These are phyloP conservation scores for Bhutanitis thaidina DNA, from an alignment of 2,888 invertebrate genomes.

Conservation along the genomic window DNA sequence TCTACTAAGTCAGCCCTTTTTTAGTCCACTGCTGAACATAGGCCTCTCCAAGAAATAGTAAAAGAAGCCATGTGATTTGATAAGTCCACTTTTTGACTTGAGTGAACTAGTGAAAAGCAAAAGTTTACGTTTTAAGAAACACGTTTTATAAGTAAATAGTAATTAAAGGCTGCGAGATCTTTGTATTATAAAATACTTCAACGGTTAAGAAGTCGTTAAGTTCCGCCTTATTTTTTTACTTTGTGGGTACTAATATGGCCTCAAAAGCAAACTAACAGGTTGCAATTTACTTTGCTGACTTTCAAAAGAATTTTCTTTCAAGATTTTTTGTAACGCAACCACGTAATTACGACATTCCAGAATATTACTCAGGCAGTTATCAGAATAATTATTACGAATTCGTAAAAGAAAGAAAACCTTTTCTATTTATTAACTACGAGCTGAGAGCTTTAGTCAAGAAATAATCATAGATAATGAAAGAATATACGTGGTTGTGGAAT, in stretches of 20 bases:
- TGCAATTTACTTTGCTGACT: constrained; percentile 34
- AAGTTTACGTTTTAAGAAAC: too few species aligned
- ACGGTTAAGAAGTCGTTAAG: constrained; percentile 33
- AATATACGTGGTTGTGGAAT: too few species aligned
- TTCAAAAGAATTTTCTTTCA: constrained; percentile 23
- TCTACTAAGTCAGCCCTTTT: too few species aligned
- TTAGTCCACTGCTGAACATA: too few species aligned
- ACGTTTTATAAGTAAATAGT: constrained; percentile 37
- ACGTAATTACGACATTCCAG: constrained; percentile 6
- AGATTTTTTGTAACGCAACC: constrained; percentile 25
- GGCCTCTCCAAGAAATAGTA: too few species aligned
- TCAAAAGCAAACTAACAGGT: constrained; percentile 30
- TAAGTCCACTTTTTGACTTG: too few species aligned
- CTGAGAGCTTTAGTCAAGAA: too few species aligned
- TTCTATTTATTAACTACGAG: neutral
- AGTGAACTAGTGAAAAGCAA: too few species aligned
- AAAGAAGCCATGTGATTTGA: too few species aligned
- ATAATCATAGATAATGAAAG: too few species aligned
- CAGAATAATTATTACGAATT: neutral
- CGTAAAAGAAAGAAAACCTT: too few species aligned
- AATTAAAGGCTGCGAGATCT: constrained; percentile 58
- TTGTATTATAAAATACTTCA: constrained; percentile 43
- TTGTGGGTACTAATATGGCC: constrained; percentile 28
- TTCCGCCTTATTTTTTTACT: constrained; percentile 35
- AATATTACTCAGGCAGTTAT: constrained; percentile 1